Evolutionary conservation across 1,140 invertebrate species (phyloP).

Genomic region (Steinernema khuongi): DNA sequence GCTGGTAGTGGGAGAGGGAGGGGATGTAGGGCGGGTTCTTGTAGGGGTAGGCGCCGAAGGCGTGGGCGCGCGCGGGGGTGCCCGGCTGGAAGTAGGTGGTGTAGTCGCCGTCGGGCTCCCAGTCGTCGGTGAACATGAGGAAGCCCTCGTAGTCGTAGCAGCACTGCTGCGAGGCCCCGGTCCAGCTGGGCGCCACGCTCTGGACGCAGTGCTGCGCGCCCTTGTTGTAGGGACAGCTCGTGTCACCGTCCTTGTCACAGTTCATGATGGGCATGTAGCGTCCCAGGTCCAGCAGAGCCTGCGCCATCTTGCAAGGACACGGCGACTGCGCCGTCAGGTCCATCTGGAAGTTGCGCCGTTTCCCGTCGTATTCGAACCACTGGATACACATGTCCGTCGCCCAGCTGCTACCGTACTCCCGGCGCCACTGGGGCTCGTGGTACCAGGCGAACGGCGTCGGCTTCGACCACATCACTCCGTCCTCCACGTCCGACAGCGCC

Average conservation of each 20-base stretch:
- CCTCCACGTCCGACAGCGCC: slow-evolving; percentile 30
- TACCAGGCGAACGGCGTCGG: slow-evolving; percentile 87
- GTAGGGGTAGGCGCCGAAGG: slow-evolving; percentile 36
- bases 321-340: slow-evolving; percentile 60
- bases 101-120: slow-evolving; percentile 39
- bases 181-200: slow-evolving; percentile 68
- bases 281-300: slow-evolving; percentile 83
- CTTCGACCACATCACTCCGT: slow-evolving; percentile 76
- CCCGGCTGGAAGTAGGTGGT: slow-evolving; percentile 74
- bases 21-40: slow-evolving; percentile 64
- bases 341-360: slow-evolving; percentile 36
- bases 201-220: slow-evolving; percentile 83
- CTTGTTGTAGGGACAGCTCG: slow-evolving; percentile 78
- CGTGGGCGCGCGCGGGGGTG: slow-evolving; percentile 58
- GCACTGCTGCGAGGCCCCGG: slow-evolving; percentile 37
- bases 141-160: slow-evolving; percentile 42
- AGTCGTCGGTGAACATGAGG: slow-evolving; percentile 41
- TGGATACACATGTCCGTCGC: slow-evolving; percentile 73
- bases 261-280: slow-evolving; percentile 80
- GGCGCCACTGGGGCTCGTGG: slow-evolving; percentile 78
- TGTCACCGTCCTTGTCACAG: slow-evolving; percentile 84
- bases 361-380: slow-evolving; percentile 77
- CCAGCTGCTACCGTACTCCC: slow-evolving; percentile 69
- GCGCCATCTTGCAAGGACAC: slow-evolving; percentile 84
- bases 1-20: slow-evolving; percentile 83